Base-by-base conservation (phyloP, 2,888 invertebrate species). In the Napeogenes sylphis region DNA sequence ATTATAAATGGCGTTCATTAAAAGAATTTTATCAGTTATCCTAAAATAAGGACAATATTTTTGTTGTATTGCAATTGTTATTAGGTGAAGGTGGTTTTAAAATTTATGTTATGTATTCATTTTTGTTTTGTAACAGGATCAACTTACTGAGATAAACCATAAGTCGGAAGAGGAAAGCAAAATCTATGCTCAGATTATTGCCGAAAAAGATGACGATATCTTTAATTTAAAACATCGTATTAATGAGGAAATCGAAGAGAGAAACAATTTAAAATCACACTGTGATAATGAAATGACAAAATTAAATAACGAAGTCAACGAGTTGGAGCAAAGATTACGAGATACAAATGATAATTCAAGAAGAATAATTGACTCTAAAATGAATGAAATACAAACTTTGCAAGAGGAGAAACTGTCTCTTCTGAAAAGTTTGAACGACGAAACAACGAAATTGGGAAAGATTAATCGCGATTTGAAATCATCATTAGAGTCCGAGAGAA, bases 401-500 rank as follows among this genome's bases (percentile, higher is more conserved):
- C 85, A 87, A 65, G 86, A 88, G 72, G 87, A 88, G 59, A 87
- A 88, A 70, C 46, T 85, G 2, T 82, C 82, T 2, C 73, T 88
- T 21, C 63, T 85, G 12, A 79, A 85, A 66, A 85, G 81, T 68
- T 73, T 89, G 12, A 73, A 80, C n/a, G 77, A 82, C 65, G 83
- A 87, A 72, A 83, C 77, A 10, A 77, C 78, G 0, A 86, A 87
- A 73, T 67, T 80, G 8, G 81, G 84, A 59, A 79, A 74, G 38
- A 68, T 78, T 33, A 81, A 86, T 14, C 76, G 75, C 66, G 75
- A 73, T 46, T 71, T 89, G 12, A 78, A 79, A 69, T 68, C 64
- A 4, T 83, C 84, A 60, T 56, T 88, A 46, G 83, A 83, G 30
- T 64, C 72, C 5, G 89, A 88, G 68, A 85, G 77, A 68, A 73